Conservation (phyloP, 1,140 invertebrate species). For the Diabrotica virgifera region DNA sequence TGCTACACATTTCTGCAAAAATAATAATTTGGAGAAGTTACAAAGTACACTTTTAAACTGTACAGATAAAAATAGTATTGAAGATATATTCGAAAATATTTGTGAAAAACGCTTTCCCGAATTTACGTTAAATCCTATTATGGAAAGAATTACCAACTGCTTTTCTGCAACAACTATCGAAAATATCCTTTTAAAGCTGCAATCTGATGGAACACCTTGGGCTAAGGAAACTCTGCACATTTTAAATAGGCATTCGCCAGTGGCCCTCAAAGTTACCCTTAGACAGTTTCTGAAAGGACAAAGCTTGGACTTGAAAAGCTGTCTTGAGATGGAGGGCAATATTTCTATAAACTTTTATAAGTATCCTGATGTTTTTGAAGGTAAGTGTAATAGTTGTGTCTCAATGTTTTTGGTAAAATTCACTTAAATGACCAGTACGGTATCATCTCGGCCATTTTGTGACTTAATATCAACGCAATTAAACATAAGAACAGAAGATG, state of each 20-base stretch:
- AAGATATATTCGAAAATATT: conserved; percentile 60
- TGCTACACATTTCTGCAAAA: conserved; percentile 86
- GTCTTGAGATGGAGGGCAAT: conserved; percentile 89
- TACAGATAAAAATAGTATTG: conserved; percentile 58
- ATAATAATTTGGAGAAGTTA: conserved; percentile 64
- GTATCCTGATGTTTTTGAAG: conserved; percentile 90
- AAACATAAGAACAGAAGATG: no score
- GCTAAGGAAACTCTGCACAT: conserved; percentile 64
- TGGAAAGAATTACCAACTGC: conserved; percentile 78
- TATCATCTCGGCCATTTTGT: not conserved
- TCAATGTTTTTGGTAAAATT: no score
- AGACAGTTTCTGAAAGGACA: conserved; percentile 72
- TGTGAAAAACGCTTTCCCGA: conserved; percentile 51
- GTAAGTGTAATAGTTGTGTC: conserved; percentile 47
- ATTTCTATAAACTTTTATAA: conserved; percentile 66
- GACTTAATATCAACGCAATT: not conserved
- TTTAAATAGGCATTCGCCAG: conserved; percentile 86
- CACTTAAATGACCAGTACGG: no score
- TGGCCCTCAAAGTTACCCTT: conserved; percentile 86
- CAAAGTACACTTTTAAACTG: conserved; percentile 65
- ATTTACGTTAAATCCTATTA: conserved; percentile 72
- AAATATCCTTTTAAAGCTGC: conserved; percentile 74
- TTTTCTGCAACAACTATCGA: conserved; percentile 77
- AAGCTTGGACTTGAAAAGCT: conserved; percentile 73
- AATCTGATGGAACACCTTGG: conserved; percentile 77